A percentile compares a stretch with the other conserved stretches of the same genome.
Evolutionary conservation across 2,113 vertebrate species (phyloP).

Genomic region (cattle (Bos taurus)): DNA sequence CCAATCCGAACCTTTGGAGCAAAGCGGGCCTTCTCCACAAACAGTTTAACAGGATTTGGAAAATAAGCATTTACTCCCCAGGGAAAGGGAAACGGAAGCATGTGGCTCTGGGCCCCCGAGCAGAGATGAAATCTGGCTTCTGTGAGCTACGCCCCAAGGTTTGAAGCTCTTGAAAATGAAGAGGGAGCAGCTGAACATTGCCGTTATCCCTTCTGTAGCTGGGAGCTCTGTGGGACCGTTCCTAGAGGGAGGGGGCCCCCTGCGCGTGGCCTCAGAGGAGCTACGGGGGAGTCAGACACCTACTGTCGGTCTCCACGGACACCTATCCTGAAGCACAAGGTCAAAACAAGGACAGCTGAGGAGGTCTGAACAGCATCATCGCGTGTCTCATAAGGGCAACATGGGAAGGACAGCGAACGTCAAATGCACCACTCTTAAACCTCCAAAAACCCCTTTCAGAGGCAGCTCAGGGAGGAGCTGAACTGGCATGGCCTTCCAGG

Average conservation of each 20-base stretch:
- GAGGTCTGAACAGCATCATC: slow-evolving; percentile 65
- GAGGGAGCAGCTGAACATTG: slow-evolving; percentile 22
- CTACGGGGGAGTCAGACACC: slow-evolving; percentile 76
- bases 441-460: background rate
- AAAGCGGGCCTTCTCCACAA: background rate
- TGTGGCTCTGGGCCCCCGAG: background rate
- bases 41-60: background rate
- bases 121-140: background rate
- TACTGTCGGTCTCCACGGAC: slow-evolving; percentile 82
- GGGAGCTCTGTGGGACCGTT: slow-evolving; percentile 11
- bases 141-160: slow-evolving; percentile 51
- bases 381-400: background rate
- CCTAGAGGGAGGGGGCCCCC: slow-evolving; percentile 44
- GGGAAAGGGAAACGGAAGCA: background rate
- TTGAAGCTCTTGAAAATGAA: slow-evolving; percentile 69
- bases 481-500: rapidly evolving
- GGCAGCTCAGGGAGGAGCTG: background rate
- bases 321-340: slow-evolving; percentile 83
- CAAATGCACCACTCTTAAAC: background rate
- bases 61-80: background rate
- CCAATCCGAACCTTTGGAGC: background rate
- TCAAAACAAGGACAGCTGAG: slow-evolving; percentile 83
- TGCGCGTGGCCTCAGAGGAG: slow-evolving; percentile 67
- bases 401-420: background rate
- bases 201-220: slow-evolving; percentile 26